Conservation (phyloP, 2,797 vertebrate genomes). For the Notoglanidium macrostoma region DNA sequence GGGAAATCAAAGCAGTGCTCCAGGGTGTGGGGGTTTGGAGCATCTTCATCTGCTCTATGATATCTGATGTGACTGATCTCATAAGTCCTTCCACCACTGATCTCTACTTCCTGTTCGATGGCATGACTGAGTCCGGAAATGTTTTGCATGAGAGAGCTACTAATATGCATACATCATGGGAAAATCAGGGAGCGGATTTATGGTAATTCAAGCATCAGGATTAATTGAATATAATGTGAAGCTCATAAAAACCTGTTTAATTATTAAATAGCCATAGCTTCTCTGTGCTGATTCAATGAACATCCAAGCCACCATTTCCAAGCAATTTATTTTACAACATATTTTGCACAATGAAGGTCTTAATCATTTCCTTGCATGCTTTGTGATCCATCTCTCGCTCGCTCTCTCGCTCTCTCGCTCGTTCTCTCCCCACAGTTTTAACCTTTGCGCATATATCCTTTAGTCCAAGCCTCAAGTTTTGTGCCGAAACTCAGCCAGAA, state of each 20-base stretch:
- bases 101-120: constrained; percentile 48
- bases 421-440: background rate
- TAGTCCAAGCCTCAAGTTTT: background rate
- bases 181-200: constrained; percentile 24
- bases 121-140: constrained; percentile 47
- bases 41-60: constrained; percentile 57
- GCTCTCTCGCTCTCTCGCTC: constrained; percentile 19
- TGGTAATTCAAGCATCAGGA: constrained; percentile 25
- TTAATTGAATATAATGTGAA: constrained; percentile 2
- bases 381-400: constrained; percentile 4
- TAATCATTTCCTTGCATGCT: background rate
- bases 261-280: constrained; percentile 41
- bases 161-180: constrained; percentile 23
- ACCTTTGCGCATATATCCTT: background rate
- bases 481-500: constrained; percentile 2
- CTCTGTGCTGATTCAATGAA: constrained; percentile 18
- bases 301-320: constrained; percentile 25
- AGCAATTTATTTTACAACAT: constrained; percentile 25
- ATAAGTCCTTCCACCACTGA: constrained; percentile 53
- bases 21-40: constrained; percentile 51
- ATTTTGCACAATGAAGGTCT: constrained; percentile 6
- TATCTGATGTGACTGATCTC: constrained; percentile 59
- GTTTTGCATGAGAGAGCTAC: constrained; percentile 38
- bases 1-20: constrained; percentile 59
- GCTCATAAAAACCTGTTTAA: constrained; percentile 20